A percentile compares a stretch with the other conserved stretches of the same genome.
These are phyloP conservation scores for Cassiopea andromeda DNA, from an alignment of 30 jellyfish, hydroid and myxozoan genomes.

Conservation along the genomic window DNA sequence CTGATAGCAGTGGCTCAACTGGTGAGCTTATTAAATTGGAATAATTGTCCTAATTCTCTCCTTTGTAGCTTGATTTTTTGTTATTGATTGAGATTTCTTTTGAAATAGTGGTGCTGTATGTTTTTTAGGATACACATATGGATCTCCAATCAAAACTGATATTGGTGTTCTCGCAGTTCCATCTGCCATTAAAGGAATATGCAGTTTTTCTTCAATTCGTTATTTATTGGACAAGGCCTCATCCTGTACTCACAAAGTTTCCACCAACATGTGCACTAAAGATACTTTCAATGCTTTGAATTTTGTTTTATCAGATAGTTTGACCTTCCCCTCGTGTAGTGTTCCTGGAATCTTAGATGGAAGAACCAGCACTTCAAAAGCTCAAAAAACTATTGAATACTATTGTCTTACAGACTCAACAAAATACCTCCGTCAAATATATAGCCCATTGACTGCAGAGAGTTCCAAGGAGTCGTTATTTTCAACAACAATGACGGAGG, in stretches of 20 bases:
- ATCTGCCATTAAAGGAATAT: conserved; percentile 11
- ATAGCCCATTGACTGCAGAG: not conserved
- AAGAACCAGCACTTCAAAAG: conserved; percentile 24
- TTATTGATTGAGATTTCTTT: no score
- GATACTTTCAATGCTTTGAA: conserved; percentile 50
- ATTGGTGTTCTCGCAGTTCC: conserved; percentile 67
- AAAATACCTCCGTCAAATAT: not conserved
- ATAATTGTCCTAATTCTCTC: not conserved
- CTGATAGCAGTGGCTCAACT: not conserved
- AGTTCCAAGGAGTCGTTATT: conserved; percentile 29
- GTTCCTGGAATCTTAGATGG: conserved; percentile 65
- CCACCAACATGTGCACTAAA: conserved; percentile 8
- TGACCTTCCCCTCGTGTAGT: conserved; percentile 51
- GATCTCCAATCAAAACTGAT: conserved; percentile 47
- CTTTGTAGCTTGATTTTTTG: not conserved
- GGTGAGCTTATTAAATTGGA: conserved; percentile 20
- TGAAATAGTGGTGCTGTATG: not conserved
- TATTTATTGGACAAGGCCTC: conserved; percentile 20
- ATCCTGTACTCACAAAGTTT: conserved; percentile 31
- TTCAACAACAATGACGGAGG: not conserved
- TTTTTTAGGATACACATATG: conserved; percentile 56
- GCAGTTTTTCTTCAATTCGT: conserved; percentile 44
- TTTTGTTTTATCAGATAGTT: conserved; percentile 21
- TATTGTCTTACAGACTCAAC: conserved; percentile 42
- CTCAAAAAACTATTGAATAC: conserved; percentile 54